Percentiles rank a stretch among this genome's conserved stretches.
Evolutionary conservation across 2,113 vertebrate genomes (phyloP).

Genomic region (Rana temporaria): DNA sequence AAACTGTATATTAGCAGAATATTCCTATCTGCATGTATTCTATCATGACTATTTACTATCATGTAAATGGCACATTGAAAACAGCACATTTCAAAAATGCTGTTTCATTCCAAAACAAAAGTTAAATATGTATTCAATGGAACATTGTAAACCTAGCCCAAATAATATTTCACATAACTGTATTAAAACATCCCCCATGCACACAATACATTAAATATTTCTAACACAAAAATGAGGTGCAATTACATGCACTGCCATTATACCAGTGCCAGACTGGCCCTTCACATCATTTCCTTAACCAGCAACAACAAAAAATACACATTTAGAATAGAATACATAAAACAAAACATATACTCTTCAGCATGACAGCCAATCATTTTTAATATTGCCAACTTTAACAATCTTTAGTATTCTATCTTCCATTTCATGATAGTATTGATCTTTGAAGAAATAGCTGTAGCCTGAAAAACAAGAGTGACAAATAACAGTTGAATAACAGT

Average conservation of each 20-base stretch:
- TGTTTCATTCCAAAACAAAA: not conserved
- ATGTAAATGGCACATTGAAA: not conserved
- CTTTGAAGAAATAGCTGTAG: slow-evolving; percentile 97
- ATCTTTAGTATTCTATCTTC: slow-evolving; percentile 95
- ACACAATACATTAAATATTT: slow-evolving; percentile 68
- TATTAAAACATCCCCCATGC: slow-evolving; percentile 58
- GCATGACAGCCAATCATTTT: slow-evolving; percentile 94
- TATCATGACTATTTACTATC: too few relatives aligned
- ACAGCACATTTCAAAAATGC: not conserved
- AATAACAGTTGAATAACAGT: slow-evolving; percentile 50
- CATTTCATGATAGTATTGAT: slow-evolving; percentile 90
- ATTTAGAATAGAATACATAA: slow-evolving; percentile 3
- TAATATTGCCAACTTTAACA: slow-evolving; percentile 93
- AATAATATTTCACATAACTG: not conserved
- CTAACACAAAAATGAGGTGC: slow-evolving; percentile 60
- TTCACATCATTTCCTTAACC: slow-evolving; percentile 69
- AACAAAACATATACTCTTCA: slow-evolving; percentile 72
- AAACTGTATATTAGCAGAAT: too few relatives aligned
- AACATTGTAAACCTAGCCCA: not conserved
- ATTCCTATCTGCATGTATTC: too few relatives aligned
- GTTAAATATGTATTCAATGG: not conserved
- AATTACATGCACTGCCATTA: slow-evolving; percentile 69
- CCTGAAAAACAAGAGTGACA: slow-evolving; percentile 75
- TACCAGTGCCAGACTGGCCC: slow-evolving; percentile 75
- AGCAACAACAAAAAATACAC: slow-evolving; percentile 12